Percentiles rank a stretch among this genome's conserved stretches.
Evolutionary conservation across 2,113 vertebrate species (phyloP).

Genomic region (Otolemur garnettii): DNA sequence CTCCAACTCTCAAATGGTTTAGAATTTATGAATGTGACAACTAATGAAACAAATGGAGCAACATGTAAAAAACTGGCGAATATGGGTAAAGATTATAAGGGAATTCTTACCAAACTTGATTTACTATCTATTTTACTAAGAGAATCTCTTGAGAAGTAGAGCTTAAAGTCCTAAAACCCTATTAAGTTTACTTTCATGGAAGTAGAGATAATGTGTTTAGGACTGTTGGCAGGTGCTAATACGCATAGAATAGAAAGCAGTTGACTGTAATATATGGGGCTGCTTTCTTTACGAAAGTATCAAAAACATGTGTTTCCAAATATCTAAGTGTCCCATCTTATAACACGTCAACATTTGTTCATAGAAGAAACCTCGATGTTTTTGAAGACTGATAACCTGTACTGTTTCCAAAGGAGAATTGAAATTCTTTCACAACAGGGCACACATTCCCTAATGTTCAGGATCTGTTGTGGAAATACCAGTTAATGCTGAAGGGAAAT

Average conservation of each 20-base stretch:
- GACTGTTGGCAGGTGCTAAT: neutral
- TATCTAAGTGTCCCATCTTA: neutral
- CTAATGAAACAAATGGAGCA: neutral
- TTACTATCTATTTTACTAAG: neutral
- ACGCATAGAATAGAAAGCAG: neutral
- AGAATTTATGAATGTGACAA: neutral
- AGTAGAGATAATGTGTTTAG: neutral
- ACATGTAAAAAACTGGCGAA: neutral
- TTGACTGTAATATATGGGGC: neutral
- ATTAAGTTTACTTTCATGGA: neutral
- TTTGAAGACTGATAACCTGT: neutral
- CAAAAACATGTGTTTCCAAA: conserved; percentile 8
- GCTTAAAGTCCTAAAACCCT: neutral
- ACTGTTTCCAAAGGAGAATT: neutral
- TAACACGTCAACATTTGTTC: neutral
- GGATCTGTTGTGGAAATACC: neutral
- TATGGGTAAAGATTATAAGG: neutral
- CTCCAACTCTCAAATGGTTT: neutral
- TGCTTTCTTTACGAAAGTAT: neutral
- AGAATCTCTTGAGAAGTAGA: neutral
- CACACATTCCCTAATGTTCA: neutral
- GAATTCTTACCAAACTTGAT: neutral
- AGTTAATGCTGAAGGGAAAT: neutral
- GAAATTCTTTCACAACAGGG: neutral
- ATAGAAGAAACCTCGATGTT: neutral